These are phyloP conservation scores for Sphaerodactylus townsendi DNA, from an alignment of 2,113 vertebrate species.

Conservation along the genomic window DNA sequence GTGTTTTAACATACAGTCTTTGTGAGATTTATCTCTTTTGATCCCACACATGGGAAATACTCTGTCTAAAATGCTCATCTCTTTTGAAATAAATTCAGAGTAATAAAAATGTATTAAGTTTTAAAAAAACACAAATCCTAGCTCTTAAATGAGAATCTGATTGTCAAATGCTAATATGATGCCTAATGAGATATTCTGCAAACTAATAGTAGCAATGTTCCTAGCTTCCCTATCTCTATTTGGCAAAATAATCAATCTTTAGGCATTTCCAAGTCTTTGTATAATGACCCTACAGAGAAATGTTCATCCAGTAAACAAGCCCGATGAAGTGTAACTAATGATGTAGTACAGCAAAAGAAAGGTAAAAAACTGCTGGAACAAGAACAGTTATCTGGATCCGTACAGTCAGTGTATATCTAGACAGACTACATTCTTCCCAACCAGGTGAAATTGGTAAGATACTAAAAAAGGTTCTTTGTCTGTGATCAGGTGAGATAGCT, in stretches of 20 bases:
- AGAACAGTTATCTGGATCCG: conserved; percentile 48
- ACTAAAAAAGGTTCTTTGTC: not conserved
- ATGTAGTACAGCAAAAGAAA: conserved; percentile 58
- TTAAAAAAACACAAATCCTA: not conserved
- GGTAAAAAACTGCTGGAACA: conserved; percentile 54
- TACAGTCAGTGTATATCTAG: conserved; percentile 9
- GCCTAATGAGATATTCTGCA: conserved; percentile 1
- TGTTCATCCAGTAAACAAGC: conserved; percentile 71
- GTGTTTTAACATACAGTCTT: not conserved
- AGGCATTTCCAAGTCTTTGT: conserved; percentile 67
- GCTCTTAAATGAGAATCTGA: not conserved
- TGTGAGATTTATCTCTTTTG: not conserved
- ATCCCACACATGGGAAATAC: not conserved
- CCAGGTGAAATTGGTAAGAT: conserved; percentile 24
- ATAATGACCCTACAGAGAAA: conserved; percentile 64
- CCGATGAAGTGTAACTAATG: conserved; percentile 74
- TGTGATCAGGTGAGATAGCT: not conserved
- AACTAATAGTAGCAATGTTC: conserved; percentile 6
- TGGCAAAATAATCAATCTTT: conserved; percentile 65
- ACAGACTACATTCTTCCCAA: not conserved
- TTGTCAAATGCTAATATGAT: too few relatives aligned
- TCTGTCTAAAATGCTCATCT: not conserved
- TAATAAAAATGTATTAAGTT: not conserved
- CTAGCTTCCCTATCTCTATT: conserved; percentile 25
- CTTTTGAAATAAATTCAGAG: conserved; percentile 1